These are phyloP conservation scores for Neotoma lepida DNA, from an alignment of 2,113 vertebrate species.

Conservation along the genomic window DNA sequence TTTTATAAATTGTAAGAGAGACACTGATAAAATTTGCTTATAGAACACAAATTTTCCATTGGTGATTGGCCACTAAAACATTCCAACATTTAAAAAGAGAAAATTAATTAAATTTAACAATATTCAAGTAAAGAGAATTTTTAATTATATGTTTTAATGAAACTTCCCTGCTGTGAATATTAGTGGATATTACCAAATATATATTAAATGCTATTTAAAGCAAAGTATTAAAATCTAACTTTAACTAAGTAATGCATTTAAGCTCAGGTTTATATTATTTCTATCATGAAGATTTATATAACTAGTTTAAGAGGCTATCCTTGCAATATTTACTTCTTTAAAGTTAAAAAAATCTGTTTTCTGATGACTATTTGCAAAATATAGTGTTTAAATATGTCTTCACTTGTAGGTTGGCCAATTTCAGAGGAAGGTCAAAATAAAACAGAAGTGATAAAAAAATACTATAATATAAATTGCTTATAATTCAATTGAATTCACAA, in stretches of 20 bases:
- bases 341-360: background rate
- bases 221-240: background rate
- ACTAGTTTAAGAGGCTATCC: background rate
- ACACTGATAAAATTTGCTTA: background rate
- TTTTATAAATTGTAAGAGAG: background rate
- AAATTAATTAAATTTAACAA: background rate
- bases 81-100: constrained; percentile 7
- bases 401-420: background rate
- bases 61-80: background rate
- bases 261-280: constrained; percentile 12
- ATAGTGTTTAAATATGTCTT: background rate
- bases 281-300: background rate
- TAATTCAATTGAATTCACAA: background rate
- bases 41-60: background rate
- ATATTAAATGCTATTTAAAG: constrained; percentile 21
- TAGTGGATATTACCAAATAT: background rate
- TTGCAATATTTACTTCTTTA: background rate
- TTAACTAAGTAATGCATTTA: constrained; percentile 15
- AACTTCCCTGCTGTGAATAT: background rate
- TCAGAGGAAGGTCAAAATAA: constrained; percentile 5
- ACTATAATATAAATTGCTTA: background rate
- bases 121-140: background rate
- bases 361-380: background rate
- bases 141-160: constrained; percentile 22
- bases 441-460: background rate